phyloP scores from a whole-genome alignment of 1,140 invertebrate species.

The Drosophila ogumai region DNA sequence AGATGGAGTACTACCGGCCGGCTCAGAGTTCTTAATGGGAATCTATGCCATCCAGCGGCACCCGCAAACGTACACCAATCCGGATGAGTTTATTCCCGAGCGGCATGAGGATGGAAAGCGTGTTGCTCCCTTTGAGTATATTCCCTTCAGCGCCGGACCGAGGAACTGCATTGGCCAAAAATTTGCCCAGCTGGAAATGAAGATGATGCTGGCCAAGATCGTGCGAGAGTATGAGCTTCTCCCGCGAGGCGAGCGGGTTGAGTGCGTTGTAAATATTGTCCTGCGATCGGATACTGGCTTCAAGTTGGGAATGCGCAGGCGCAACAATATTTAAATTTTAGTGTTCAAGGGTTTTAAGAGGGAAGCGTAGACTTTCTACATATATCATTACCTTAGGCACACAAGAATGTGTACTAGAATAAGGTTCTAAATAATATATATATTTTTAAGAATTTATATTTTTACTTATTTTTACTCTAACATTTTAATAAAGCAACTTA shows the following conservation, averaged over 20 bases:
- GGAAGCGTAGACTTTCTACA: neutral
- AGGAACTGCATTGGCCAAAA: constrained; percentile 89
- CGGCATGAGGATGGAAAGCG: constrained; percentile 85
- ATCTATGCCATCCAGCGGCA: constrained; percentile 70
- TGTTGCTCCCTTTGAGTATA: constrained; percentile 85
- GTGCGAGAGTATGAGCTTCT: constrained; percentile 80
- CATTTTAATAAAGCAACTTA: neutral
- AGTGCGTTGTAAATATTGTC: constrained; percentile 67
- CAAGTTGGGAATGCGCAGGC: constrained; percentile 64
- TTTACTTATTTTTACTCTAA: neutral
- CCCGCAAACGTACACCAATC: constrained; percentile 29
- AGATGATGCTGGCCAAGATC: constrained; percentile 76
- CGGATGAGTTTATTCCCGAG: constrained; percentile 87
- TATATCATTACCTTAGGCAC: neutral
- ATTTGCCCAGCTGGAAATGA: constrained; percentile 81
- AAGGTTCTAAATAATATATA: no score
- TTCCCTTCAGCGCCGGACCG: constrained; percentile 90
- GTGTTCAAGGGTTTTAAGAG: neutral
- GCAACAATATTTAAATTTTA: neutral
- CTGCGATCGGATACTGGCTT: constrained; percentile 66
- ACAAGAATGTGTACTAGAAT: neutral
- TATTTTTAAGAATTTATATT: no score
- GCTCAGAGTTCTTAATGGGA: constrained; percentile 59
- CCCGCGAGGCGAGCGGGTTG: constrained; percentile 78
- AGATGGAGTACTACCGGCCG: constrained; percentile 58